A percentile compares a stretch with the other conserved stretches of the same genome.
phyloP scores from a whole-genome alignment of 2,113 vertebrate genomes.

The Acanthisitta chloris region DNA sequence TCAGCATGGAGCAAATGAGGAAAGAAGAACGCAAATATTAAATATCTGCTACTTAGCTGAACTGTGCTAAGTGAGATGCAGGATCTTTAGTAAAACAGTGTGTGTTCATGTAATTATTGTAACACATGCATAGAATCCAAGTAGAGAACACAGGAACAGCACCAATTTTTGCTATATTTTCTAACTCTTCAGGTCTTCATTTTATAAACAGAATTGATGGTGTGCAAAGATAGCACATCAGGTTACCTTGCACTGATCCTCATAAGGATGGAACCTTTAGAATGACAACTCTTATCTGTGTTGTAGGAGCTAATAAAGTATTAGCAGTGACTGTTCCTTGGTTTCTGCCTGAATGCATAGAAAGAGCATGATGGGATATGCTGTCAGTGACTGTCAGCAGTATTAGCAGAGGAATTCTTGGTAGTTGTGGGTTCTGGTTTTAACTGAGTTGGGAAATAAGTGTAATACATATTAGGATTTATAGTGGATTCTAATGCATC shows the following conservation, averaged over 20 bases:
- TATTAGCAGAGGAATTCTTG: not conserved
- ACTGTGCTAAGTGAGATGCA: not conserved
- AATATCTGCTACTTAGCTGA: not conserved
- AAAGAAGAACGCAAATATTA: not conserved
- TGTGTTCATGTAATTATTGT: not conserved
- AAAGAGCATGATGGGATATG: not conserved
- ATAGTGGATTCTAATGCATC: not conserved
- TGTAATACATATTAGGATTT: not conserved
- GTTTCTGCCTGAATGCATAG: not conserved
- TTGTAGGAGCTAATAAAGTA: not conserved
- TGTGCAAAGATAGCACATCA: not conserved
- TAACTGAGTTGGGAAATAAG: not conserved
- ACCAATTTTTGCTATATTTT: not conserved
- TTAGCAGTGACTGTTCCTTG: not conserved
- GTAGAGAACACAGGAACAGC: not conserved
- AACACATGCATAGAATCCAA: not conserved
- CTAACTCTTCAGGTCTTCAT: not conserved
- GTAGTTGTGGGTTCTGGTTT: not conserved
- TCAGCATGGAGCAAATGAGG: not conserved
- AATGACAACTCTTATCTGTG: not conserved
- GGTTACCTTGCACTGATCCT: not conserved
- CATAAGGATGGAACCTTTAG: not conserved
- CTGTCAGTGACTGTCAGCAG: not conserved
- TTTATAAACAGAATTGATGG: not conserved
- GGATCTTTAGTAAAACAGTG: not conserved